Base-by-base conservation (phyloP, 1,140 invertebrate genomes). In the Anastrepha ludens region DNA sequence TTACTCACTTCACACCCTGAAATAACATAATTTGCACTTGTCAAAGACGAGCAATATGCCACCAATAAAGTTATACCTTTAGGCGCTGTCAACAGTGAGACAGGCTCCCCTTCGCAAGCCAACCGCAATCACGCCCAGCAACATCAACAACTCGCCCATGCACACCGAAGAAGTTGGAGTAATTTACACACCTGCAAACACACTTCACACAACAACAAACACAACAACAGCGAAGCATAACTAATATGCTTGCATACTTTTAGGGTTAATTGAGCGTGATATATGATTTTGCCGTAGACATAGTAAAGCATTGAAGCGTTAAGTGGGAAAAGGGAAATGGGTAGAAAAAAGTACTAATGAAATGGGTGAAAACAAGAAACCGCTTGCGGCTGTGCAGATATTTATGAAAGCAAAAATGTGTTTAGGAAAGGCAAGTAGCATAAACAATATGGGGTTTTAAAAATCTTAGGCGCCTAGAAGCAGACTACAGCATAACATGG, bases 211-310 rank as follows among this genome's bases (percentile, higher is more conserved):
- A 74, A 15, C 44, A 20, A 44, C 70, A 44, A 0, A 15, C 0
- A 13, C 39, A 74, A n/a, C 70, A 74, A 74, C 70, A 50, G n/a
- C 5, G 65, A 2, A 55, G 20, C n/a, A 20, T 81, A 58, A 81
- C 44, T 58, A 81, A 81, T 81, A 81, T 81, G 74, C 47, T 11
- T 55, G 74, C 74, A 81, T 81, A 81, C 20, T 55, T 55, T 60
- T 86, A 65, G 58, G 85, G 58, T 86, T 86, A 86, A 86, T 86
- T 86, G 62, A 86, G 85, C 85, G 85, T 86, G 58, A 86, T 44
- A 59, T 86, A 86, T 86, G 85, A 86, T 41, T 86, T 64, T 62
- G 50, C n/a, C 17, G 85, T 11, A 86, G 62, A 44, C 58, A 50
- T n/a, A 62, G 41, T 41, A 86, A 62, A 41, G 44, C 58, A 41